Conservation (phyloP, 2,888 invertebrate species). For the Eumerus sabulonum region DNA sequence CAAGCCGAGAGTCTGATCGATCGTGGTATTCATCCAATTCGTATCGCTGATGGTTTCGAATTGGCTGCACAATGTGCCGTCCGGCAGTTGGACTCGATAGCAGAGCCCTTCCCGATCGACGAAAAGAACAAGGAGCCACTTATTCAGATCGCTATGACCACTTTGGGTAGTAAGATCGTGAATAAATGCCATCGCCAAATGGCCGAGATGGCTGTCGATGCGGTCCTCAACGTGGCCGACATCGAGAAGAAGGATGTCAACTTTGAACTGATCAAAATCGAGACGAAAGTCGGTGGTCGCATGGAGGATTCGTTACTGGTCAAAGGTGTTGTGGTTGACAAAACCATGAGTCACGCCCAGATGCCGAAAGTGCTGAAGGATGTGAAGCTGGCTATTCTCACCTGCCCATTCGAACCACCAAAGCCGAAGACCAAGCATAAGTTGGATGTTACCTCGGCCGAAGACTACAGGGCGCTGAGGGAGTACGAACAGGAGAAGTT, state of each 20-base stretch:
- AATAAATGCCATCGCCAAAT: constrained; percentile 98
- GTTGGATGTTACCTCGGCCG: constrained; percentile 97
- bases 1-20: constrained; percentile 95
- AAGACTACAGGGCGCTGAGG: constrained; percentile 94
- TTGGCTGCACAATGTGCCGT: constrained; percentile 94
- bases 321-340: constrained; percentile 97
- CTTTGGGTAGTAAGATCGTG: constrained; percentile 98
- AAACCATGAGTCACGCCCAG: constrained; percentile 99
- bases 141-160: constrained; percentile 97
- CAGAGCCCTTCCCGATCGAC: constrained; percentile 93
- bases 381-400: constrained; percentile 97
- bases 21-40: constrained; percentile 98
- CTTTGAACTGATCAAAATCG: constrained; percentile 99
- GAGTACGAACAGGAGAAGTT: constrained; percentile 98
- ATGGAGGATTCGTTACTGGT: constrained; percentile 98
- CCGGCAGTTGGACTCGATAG: constrained; percentile 91
- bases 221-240: constrained; percentile 96
- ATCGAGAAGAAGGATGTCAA: constrained; percentile 96
- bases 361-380: constrained; percentile 96
- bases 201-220: constrained; percentile 99
- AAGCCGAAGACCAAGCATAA: constrained; percentile 99
- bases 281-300: constrained; percentile 97
- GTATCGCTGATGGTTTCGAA: constrained; percentile 99
- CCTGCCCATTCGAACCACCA: constrained; percentile 99
- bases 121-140: constrained; percentile 91